Base-by-base conservation (phyloP, 2,888 invertebrate genomes). In the Linyphia triangularis region DNA sequence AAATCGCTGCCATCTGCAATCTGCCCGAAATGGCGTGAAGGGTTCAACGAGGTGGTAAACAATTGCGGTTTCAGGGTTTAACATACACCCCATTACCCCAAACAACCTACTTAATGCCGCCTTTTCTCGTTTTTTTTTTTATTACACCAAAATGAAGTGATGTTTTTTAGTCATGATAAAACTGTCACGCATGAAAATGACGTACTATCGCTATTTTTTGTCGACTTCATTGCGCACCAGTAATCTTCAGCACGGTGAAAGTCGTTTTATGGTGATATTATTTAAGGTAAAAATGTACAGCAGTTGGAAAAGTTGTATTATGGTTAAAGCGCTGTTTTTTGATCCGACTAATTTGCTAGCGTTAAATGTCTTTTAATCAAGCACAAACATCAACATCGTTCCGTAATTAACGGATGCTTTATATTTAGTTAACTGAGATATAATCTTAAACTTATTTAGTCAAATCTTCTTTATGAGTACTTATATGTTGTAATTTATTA, bases 11-110 rank as follows among this genome's bases (percentile, higher is more conserved):
- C 77, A 85, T 69, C 67, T 69, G 67, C 77, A 77, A 37, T 59
- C 69, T 75, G 67, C 59, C 26, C 10, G 65, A 67, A 75, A 85
- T 85, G 84, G 72, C 63, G 72, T 82, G 61, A 82, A 82, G 72
- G 69, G 51, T 65, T 69, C 59, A 77, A 59, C 67, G 75, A 67
- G 24, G 67, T 75, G 75, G 33, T 37, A 75, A 72, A 82, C 82
- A 82, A 82, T 82, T 70, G 59, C 19, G 57, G 70, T 70, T 13
- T 43, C 51, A 5, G 0, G 51, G n/a, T 51, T 79, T 70, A 30
- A 33, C 30, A 16, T 40, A 59, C 59, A 81, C 69, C 70, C 81
- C 81, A 81, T 81, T 81, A 81, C 69, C 51, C n/a, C 51, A 16
- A 51, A 51, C 51, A 51, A 5, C 51, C 16, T n/a, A 51, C 51